These are phyloP conservation scores for Lacerta agilis DNA, from an alignment of 2,797 vertebrate genomes.

Conservation along the genomic window DNA sequence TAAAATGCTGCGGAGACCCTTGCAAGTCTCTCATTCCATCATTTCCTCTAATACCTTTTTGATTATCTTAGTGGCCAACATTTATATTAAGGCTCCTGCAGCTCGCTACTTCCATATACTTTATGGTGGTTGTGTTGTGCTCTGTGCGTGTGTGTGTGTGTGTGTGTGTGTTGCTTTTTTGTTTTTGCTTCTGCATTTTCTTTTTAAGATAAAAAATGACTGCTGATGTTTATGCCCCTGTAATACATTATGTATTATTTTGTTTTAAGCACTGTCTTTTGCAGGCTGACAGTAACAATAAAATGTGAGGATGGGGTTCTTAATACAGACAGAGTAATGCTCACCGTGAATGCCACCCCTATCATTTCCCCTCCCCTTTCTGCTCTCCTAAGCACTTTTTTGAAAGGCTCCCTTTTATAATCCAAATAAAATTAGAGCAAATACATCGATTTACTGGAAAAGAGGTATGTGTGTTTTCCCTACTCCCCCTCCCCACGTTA, in stretches of 20 bases:
- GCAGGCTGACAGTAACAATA: constrained; percentile 99
- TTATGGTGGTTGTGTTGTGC: constrained; percentile 39
- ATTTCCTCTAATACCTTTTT: constrained; percentile 74
- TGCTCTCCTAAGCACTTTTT: constrained; percentile 98
- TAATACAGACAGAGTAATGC: constrained; percentile 99
- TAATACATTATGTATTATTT: constrained; percentile 99
- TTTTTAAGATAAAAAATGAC: constrained; percentile 93
- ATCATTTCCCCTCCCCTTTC: constrained; percentile 78
- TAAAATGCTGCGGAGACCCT: constrained; percentile 69
- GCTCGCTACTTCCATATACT: constrained; percentile 64
- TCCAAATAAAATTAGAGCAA: constrained; percentile 94
- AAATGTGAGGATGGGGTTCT: constrained; percentile 99
- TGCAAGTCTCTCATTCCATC: constrained; percentile 64
- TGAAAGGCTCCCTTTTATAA: constrained; percentile 93
- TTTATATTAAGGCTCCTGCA: constrained; percentile 66
- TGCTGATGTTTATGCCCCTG: constrained; percentile 92
- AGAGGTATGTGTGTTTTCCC: constrained; percentile 66
- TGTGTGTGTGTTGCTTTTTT: background rate
- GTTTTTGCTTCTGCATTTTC: constrained; percentile 87
- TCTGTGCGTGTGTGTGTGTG: background rate
- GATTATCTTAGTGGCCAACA: constrained; percentile 73
- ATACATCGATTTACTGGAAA: constrained; percentile 89
- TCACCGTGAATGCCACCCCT: constrained; percentile 82
- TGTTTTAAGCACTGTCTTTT: constrained; percentile 98
- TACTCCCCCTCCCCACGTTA: constrained; percentile 46